Evolutionary conservation across 2,797 vertebrate species (phyloP).

Genomic region (Hafferia zeledoni): DNA sequence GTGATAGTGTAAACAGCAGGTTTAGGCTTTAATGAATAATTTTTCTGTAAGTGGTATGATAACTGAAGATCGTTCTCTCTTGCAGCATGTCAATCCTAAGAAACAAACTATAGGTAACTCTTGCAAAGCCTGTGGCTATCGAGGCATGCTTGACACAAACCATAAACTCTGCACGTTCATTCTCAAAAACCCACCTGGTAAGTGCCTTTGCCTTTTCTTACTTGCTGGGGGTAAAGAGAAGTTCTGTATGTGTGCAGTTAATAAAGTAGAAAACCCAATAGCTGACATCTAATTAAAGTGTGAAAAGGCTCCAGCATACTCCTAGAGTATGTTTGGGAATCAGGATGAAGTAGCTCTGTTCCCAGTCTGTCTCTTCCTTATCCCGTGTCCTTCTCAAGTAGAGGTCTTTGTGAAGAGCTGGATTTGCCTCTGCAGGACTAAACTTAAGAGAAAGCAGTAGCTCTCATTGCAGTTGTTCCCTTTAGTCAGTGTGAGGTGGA

Average conservation of each 20-base stretch:
- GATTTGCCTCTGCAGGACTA: not conserved
- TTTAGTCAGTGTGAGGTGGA: not conserved
- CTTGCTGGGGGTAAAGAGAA: not conserved
- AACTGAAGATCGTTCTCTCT: not conserved
- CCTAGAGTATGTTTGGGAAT: not conserved
- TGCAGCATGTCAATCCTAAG: constrained; percentile 97
- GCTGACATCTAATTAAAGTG: rapidly evolving
- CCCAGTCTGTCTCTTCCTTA: not conserved
- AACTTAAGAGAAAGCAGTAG: not conserved
- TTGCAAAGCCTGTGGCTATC: constrained; percentile 98
- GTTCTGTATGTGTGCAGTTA: not conserved
- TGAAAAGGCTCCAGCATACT: not conserved
- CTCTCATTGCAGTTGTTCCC: not conserved
- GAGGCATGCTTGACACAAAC: constrained; percentile 98
- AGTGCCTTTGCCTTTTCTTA: constrained; percentile 52
- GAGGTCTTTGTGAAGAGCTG: not conserved
- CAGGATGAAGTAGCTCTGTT: not conserved
- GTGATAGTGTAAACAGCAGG: not conserved
- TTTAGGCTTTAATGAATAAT: not conserved
- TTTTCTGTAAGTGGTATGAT: not conserved
- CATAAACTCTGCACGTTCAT: constrained; percentile 99
- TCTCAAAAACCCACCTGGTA: constrained; percentile 99
- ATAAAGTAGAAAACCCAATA: not conserved
- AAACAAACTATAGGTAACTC: constrained; percentile 99
- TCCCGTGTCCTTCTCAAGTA: not conserved